A percentile compares a stretch with the other conserved stretches of the same genome.
Evolutionary conservation across 2,888 invertebrate species (phyloP).

Genomic region (Nymphalis polychloros): DNA sequence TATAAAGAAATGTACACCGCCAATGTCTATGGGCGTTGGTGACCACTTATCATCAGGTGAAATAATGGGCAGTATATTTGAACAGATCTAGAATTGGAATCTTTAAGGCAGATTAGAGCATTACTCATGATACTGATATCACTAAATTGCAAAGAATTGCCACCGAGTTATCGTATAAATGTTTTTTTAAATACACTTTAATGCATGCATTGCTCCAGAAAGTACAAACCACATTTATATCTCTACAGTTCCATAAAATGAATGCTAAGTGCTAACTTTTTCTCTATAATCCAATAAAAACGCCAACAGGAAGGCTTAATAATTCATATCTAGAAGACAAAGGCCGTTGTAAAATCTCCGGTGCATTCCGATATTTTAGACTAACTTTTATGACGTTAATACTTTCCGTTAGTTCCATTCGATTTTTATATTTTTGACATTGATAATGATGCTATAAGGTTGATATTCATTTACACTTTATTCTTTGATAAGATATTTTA

Average conservation of each 20-base stretch:
- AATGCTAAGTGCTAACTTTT: not conserved
- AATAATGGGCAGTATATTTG: too few species aligned
- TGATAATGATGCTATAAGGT: too few species aligned
- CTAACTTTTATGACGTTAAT: not conserved
- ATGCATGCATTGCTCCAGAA: not conserved
- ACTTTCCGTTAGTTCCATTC: not conserved
- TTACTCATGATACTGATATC: too few species aligned
- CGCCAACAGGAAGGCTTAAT: slow-evolving; percentile 4
- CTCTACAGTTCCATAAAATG: not conserved
- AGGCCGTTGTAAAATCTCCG: not conserved
- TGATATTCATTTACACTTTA: too few species aligned
- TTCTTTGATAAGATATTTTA: too few species aligned
- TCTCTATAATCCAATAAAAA: slow-evolving; percentile 9
- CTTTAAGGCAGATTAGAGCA: too few species aligned
- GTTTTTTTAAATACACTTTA: not conserved
- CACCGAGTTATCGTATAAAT: too few species aligned
- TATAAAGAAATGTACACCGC: too few species aligned
- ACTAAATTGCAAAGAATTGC: too few species aligned
- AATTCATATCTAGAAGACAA: slow-evolving; percentile 7
- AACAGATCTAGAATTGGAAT: too few species aligned
- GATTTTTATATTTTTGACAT: not conserved
- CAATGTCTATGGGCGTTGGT: too few species aligned
- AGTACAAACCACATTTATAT: not conserved
- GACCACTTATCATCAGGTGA: too few species aligned
- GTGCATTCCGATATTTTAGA: not conserved